phyloP scores from a whole-genome alignment of 2,888 invertebrate species.

The Scaptodrosophila latifasciaeformis region DNA sequence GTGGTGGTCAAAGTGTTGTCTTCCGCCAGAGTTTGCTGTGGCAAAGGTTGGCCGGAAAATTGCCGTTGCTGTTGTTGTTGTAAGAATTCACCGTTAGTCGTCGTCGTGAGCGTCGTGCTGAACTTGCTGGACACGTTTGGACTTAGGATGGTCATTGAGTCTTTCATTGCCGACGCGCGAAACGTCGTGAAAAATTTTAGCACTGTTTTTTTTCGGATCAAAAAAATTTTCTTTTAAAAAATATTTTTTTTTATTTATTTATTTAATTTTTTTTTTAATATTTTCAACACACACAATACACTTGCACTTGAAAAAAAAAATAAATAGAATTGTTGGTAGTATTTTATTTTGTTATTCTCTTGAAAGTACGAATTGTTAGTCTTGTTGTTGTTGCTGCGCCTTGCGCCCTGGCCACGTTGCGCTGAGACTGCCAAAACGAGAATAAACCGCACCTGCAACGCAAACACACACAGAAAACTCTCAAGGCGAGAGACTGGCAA shows the following conservation, averaged over 20 bases:
- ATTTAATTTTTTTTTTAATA: neutral
- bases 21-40: conserved; percentile 18
- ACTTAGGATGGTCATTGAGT: conserved; percentile 72
- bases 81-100: conserved; percentile 45
- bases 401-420: conserved; percentile 53
- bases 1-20: conserved; percentile 25
- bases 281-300: neutral
- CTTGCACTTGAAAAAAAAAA: too few relatives aligned
- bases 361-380: neutral
- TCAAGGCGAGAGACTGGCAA: neutral
- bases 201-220: neutral
- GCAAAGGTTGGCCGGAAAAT: neutral
- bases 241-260: neutral
- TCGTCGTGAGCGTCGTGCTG: conserved; percentile 21
- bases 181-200: too few relatives aligned
- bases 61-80: conserved; percentile 29
- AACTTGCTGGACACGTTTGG: conserved; percentile 61
- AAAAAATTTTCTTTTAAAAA: neutral
- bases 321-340: conserved; percentile 1
- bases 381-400: conserved; percentile 15
- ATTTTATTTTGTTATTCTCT: conserved; percentile 1
- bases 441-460: conserved; percentile 73
- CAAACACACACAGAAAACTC: conserved; percentile 44
- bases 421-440: conserved; percentile 71
- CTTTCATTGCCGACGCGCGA: conserved; percentile 63